Evolutionary conservation across 1,140 invertebrate genomes (phyloP), one percentile per base, ranked within the genome.

Genomic region (Drosophila serrata): DNA sequence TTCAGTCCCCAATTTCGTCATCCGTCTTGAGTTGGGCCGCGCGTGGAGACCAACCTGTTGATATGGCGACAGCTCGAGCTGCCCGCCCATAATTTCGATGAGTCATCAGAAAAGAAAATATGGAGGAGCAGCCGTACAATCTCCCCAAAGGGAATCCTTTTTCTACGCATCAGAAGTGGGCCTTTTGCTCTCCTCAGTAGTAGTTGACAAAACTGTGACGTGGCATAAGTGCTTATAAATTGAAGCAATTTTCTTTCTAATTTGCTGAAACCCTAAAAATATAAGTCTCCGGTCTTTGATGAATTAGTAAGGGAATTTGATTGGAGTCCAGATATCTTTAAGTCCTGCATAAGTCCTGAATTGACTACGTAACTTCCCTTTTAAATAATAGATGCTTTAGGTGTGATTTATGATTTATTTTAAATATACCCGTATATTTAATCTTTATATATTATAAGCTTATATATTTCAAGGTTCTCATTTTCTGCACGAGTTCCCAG

Each of bases 11-110:
- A 40, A 35, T 35, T 62, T 51, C 57, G 70, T 74, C 69, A 62
- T 77, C 39, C 22, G 22, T 15, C 45, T 37, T n/a, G 31, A 45
- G 19, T 60, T n/a, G 40, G 35, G 31, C 24, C 4, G 13, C 56
- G 17, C 27, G 37, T 31, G 19, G 35, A 35, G 43, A 37, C 17
- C 46, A 57, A 77, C 74, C 74, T 77, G 74, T 77, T 77, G 74
- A 76, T 77, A 77, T 76, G 74, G 74, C 74, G 72, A 76, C 74
- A 76, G 19, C 62, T 45, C 39, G 6, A 35, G 40, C 29, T 49
- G 40, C 33, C 15, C 33, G 27, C 3, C 8, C 42, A 29, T 67
- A 49, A 67, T 33, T 67, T 19, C 48, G 73, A 60, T 77, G 74
- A 77, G 53, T 77, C 73, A 77, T 67, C 73, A n/a, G 17, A 13